A percentile compares a stretch with the other conserved stretches of the same genome.
Evolutionary conservation across 2,888 invertebrate genomes (phyloP).

Genomic region (Lithophane ornitopus): DNA sequence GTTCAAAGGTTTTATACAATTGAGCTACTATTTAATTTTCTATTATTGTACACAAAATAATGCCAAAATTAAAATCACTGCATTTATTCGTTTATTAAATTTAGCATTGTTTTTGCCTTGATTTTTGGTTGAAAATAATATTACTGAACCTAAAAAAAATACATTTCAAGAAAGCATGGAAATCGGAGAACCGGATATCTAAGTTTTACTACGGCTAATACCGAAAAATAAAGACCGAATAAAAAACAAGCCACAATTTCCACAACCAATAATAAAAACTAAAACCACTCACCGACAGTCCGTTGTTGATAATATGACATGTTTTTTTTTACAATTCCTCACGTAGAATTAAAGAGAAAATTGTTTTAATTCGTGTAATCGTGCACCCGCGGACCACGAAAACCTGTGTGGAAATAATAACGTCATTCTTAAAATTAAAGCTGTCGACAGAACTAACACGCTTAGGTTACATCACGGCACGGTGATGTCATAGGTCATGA

Average conservation of each 20-base stretch:
- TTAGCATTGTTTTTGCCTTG: not conserved
- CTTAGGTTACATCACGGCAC: slow-evolving; percentile 44
- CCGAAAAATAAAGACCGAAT: not conserved
- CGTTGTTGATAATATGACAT: slow-evolving; percentile 82
- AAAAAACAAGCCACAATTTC: not conserved
- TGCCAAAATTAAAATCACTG: not conserved
- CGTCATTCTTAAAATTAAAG: slow-evolving; percentile 89
- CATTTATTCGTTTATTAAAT: not conserved
- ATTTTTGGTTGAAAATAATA: not conserved
- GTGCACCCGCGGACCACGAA: slow-evolving; percentile 71
- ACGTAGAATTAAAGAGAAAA: slow-evolving; percentile 50
- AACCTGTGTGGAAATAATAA: slow-evolving; percentile 79
- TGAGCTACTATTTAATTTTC: slow-evolving; percentile 14
- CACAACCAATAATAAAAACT: slow-evolving; percentile 13
- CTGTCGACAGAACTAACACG: slow-evolving; percentile 64
- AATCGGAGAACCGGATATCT: not conserved
- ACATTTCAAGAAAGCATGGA: not conserved
- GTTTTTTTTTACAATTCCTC: slow-evolving; percentile 56
- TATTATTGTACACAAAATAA: slow-evolving; percentile 1
- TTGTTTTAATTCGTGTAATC: slow-evolving; percentile 50
- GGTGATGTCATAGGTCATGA: slow-evolving; percentile 54
- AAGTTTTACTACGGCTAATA: not conserved
- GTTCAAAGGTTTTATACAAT: slow-evolving; percentile 43
- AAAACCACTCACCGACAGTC: slow-evolving; percentile 78
- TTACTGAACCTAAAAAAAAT: not conserved